phyloP scores from a whole-genome alignment of 2,113 vertebrate species.

The Thermophis baileyi region DNA sequence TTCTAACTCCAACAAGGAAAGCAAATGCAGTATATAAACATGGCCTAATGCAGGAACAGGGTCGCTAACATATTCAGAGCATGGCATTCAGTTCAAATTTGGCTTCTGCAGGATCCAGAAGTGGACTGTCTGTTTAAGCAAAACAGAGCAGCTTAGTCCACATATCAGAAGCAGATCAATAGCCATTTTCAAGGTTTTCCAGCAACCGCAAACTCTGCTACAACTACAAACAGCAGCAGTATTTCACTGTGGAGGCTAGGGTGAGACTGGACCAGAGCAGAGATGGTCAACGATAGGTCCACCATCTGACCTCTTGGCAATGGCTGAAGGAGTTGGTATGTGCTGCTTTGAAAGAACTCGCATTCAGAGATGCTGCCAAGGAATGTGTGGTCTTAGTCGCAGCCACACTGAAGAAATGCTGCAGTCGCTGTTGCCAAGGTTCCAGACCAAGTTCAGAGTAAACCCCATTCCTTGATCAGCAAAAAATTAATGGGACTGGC shows the following conservation, averaged over 20 bases:
- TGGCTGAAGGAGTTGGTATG: background rate
- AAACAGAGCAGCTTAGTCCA: background rate
- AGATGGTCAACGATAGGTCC: background rate
- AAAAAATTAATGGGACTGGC: background rate
- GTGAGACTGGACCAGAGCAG: background rate
- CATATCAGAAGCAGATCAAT: background rate
- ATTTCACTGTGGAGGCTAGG: background rate
- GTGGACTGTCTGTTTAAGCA: background rate
- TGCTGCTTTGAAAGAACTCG: background rate
- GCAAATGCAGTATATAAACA: background rate
- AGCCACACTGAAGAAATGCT: background rate
- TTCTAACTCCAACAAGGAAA: background rate
- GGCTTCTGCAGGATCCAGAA: background rate
- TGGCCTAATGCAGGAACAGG: background rate
- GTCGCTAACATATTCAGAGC: background rate
- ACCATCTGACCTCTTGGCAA: background rate
- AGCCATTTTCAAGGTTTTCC: background rate
- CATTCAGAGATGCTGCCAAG: background rate
- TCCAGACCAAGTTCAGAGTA: background rate
- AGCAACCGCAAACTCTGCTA: background rate
- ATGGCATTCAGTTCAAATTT: background rate
- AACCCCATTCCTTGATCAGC: background rate
- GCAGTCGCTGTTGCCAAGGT: background rate
- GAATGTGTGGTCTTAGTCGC: background rate
- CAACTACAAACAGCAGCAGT: background rate